phyloP scores from a whole-genome alignment of 2,797 vertebrate genomes.

The Rhincodon typus region DNA sequence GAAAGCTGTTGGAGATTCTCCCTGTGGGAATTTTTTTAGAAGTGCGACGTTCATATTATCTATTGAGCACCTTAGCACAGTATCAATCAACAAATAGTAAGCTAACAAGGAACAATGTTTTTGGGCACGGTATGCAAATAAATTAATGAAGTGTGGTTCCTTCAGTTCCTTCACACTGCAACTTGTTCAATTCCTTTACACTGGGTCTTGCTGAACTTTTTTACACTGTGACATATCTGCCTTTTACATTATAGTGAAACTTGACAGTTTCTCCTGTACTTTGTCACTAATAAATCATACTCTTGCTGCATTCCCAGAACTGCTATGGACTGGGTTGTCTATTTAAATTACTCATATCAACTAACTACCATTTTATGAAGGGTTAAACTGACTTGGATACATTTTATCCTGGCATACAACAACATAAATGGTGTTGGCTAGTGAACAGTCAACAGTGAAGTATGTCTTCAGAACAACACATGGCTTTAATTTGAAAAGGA shows the following conservation, averaged over 20 bases:
- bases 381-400: neutral
- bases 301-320: neutral
- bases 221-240: neutral
- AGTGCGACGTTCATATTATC: neutral
- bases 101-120: neutral
- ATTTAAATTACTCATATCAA: neutral
- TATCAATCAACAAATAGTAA: neutral
- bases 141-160: too few species aligned
- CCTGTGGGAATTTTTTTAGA: neutral
- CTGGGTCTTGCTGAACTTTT: neutral
- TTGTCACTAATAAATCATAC: neutral
- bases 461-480: neutral
- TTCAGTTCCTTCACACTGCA: neutral
- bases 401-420: neutral
- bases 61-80: neutral
- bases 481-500: neutral
- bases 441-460: neutral
- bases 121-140: neutral
- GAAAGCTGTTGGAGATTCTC: neutral
- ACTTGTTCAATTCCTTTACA: neutral
- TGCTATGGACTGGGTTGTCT: neutral
- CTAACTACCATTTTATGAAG: neutral
- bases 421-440: neutral
- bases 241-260: neutral
- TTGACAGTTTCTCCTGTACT: neutral